Evolutionary conservation across 2,113 vertebrate genomes (phyloP).

Genomic region (Hemicordylus capensis): DNA sequence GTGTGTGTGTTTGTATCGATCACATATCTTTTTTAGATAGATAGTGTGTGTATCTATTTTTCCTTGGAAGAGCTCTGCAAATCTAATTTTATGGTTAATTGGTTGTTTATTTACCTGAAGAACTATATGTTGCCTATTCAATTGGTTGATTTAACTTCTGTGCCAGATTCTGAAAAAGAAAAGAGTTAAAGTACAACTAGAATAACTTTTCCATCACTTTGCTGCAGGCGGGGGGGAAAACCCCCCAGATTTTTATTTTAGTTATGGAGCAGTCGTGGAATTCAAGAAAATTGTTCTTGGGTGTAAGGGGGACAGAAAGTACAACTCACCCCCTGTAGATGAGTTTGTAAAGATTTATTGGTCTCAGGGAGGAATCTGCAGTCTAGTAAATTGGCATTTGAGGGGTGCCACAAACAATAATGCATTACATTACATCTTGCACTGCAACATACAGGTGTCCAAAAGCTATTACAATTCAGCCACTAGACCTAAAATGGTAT

Average conservation of each 20-base stretch:
- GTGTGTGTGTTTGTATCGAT: no score
- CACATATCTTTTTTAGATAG: no score
- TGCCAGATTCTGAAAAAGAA: neutral
- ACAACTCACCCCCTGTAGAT: constrained; percentile 45
- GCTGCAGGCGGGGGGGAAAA: neutral
- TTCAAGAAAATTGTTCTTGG: constrained; percentile 29
- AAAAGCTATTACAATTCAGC: constrained; percentile 73
- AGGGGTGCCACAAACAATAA: constrained; percentile 79
- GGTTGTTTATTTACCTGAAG: no score
- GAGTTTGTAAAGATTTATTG: constrained; percentile 74
- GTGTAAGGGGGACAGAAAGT: neutral
- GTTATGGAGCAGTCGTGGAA: constrained; percentile 26
- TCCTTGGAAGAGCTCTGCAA: no score
- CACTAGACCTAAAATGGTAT: constrained; percentile 65
- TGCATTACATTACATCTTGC: constrained; percentile 67
- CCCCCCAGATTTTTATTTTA: constrained; percentile 40
- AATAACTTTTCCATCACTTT: constrained; percentile 4
- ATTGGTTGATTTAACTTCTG: neutral
- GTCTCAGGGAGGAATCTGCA: constrained; percentile 68
- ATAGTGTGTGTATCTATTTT: no score
- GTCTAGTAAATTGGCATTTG: constrained; percentile 78
- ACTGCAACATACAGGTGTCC: constrained; percentile 63
- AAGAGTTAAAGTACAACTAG: neutral
- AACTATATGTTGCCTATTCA: neutral
- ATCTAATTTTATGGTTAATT: no score